These are phyloP conservation scores for Tupaia chinensis DNA, from an alignment of 2,113 vertebrate species.

Conservation along the genomic window DNA sequence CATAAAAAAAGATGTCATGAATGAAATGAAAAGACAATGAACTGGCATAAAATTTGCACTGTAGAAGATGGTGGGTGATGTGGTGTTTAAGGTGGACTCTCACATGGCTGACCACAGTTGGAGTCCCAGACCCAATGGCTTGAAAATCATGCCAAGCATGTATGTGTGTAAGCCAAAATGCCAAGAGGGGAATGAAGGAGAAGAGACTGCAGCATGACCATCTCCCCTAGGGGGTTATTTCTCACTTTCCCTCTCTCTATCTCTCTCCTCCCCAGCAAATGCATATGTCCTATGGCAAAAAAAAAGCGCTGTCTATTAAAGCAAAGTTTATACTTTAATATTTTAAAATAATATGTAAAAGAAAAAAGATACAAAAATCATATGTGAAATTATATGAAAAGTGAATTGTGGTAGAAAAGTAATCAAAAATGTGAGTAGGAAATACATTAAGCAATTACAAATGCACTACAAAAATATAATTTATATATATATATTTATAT, in stretches of 20 bases:
- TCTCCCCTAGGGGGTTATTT: no score
- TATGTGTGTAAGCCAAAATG: no score
- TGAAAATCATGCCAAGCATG: no score
- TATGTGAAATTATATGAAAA: background rate
- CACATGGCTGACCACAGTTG: no score
- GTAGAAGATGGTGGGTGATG: no score
- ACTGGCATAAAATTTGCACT: background rate
- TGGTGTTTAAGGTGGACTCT: no score
- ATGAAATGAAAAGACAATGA: slow-evolving; percentile 7
- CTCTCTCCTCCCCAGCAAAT: no score
- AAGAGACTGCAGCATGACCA: no score
- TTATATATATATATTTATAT: background rate
- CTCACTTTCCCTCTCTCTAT: no score
- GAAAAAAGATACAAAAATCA: background rate
- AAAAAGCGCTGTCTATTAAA: background rate
- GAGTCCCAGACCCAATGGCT: no score
- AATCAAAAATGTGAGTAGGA: background rate
- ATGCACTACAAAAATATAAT: background rate
- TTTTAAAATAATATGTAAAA: background rate
- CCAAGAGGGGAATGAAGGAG: no score
- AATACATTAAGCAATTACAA: background rate
- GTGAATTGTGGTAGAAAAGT: background rate
- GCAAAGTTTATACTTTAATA: background rate
- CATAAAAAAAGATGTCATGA: background rate
- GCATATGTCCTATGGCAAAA: no score